These are phyloP conservation scores for Gonatopus flavifemur DNA, from an alignment of 1,140 invertebrate species.

Conservation along the genomic window DNA sequence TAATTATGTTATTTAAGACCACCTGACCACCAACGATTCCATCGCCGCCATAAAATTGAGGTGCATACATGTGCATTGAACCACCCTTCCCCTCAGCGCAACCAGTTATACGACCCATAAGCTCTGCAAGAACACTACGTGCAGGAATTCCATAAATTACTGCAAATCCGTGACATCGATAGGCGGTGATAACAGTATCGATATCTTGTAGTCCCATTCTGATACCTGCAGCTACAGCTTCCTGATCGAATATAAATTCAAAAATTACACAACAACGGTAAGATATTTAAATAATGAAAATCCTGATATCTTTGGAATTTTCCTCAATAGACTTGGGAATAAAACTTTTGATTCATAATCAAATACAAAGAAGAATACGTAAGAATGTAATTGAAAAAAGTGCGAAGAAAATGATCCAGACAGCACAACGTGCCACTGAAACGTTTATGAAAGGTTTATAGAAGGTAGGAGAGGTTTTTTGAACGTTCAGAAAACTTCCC, in stretches of 20 bases:
- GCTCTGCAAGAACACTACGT: conserved; percentile 65
- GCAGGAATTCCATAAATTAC: conserved; percentile 63
- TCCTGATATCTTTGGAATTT: no score
- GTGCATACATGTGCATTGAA: conserved; percentile 65
- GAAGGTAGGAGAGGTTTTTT: no score
- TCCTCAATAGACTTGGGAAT: no score
- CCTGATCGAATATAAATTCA: conserved; percentile 10
- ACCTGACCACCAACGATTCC: conserved; percentile 69
- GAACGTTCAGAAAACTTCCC: no score
- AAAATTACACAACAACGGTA: no score
- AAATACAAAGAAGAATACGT: no score
- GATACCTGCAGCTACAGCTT: conserved; percentile 30
- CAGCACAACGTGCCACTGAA: no score
- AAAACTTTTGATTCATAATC: no score
- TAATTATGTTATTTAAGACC: background rate
- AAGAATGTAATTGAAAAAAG: no score
- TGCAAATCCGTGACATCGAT: conserved; percentile 74
- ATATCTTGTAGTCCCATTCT: conserved; percentile 10
- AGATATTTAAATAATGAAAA: no score
- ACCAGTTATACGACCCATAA: conserved; percentile 66
- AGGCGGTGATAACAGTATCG: conserved; percentile 57
- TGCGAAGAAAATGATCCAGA: no score
- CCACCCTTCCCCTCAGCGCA: conserved; percentile 72
- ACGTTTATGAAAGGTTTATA: no score
- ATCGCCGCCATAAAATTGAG: conserved; percentile 76